Conservation (phyloP, 2,113 vertebrate species). For the Scalopus aquaticus region DNA sequence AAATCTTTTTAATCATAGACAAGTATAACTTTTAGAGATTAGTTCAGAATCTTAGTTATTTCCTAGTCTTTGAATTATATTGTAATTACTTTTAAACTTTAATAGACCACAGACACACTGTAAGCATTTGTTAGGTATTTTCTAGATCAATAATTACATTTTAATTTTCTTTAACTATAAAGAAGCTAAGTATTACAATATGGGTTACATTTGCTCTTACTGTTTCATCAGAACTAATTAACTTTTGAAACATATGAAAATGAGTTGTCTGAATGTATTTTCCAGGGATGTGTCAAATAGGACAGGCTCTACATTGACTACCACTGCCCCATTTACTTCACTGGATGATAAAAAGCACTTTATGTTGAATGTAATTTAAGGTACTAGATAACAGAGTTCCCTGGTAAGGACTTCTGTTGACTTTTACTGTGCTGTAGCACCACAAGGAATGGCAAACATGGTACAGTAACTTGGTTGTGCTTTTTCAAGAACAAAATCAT, state of each 20-base stretch:
- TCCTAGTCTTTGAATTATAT: background rate
- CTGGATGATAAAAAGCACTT: background rate
- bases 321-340: background rate
- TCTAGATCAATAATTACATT: background rate
- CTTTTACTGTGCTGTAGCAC: background rate
- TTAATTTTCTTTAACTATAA: background rate
- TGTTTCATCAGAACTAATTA: background rate
- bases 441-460: background rate
- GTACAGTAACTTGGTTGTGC: background rate
- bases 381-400: background rate
- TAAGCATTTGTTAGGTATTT: background rate
- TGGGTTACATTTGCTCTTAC: background rate
- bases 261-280: background rate
- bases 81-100: conserved; percentile 13
- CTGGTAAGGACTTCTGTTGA: background rate
- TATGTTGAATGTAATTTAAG: background rate
- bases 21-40: background rate
- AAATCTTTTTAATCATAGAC: background rate
- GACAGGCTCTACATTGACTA: background rate
- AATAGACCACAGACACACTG: background rate
- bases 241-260: background rate
- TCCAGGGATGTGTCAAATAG: background rate
- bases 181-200: background rate
- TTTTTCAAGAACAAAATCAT: background rate
- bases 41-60: background rate